Base-by-base conservation (phyloP, 2,113 vertebrate species). In the Bos indicus region DNA sequence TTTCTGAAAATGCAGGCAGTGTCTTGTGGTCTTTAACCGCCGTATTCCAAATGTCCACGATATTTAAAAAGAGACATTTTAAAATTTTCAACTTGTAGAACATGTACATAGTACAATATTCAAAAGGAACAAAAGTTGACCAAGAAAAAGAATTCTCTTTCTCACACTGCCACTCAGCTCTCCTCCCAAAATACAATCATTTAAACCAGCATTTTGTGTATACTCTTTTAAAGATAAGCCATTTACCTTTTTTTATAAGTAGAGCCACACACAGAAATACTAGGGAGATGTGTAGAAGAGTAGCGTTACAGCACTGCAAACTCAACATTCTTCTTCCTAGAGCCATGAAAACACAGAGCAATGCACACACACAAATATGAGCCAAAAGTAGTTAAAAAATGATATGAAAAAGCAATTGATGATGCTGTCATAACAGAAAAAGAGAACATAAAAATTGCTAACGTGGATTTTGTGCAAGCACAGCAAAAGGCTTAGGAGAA, bases 1-100 rank as follows among this genome's bases (percentile, higher is more conserved):
- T 89, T 95, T 95, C 1, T 88, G 84, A 78, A 94, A 97, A 74
- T 51, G 48, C 13, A 90, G 80, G 25, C 30, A n/a, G 30, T 80
- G 67, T 92, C 54, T 81, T 52, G 52, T 52, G 21, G 8, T 91
- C 33, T 94, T 88, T 46, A 85, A 30, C 26, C 80, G 1, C 52
- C 10, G 57, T 36, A 52, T 33, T 23, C 8, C 88, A 91, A 80
- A 67, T 46, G 11, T 48, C 67, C 33, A 74, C 5, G 62, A 40
- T 83, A 77, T 26, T 77, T 77, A 48, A 16, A 88, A 36, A 94
- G 52, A 54, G 57, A 54, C 59, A 26, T 52, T 89, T 81, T 12
- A 36, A 54, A 30, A 5, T 88, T 62, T 82, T 89, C 33, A 81
- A 30, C 40, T 30, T 33, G 10, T 93, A 82, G 77, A 88, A 51